These are phyloP conservation scores for Ectropis crepuscularia DNA, from an alignment of 2,888 invertebrate species.

Conservation along the genomic window DNA sequence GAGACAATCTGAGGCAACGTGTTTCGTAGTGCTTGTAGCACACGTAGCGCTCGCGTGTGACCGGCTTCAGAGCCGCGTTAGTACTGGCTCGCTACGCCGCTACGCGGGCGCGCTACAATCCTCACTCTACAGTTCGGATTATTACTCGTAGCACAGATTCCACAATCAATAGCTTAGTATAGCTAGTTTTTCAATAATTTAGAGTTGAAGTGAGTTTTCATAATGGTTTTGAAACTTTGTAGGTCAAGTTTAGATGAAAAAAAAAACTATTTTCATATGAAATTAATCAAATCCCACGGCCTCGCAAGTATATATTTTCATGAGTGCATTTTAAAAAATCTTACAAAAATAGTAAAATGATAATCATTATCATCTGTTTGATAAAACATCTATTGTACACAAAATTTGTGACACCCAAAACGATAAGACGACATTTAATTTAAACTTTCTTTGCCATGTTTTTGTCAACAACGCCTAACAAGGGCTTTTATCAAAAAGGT, in stretches of 20 bases:
- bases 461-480: constrained; percentile 18
- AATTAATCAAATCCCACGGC: too few species aligned
- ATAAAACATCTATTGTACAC: neutral
- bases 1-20: constrained; percentile 31
- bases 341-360: too few species aligned
- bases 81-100: constrained; percentile 73
- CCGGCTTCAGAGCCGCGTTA: constrained; percentile 27
- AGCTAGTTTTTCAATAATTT: constrained; percentile 35
- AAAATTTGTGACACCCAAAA: constrained; percentile 3
- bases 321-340: too few species aligned
- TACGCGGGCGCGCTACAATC: constrained; percentile 73
- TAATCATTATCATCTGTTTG: too few species aligned
- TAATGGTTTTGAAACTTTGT: neutral
- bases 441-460: constrained; percentile 22
- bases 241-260: neutral
- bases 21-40: constrained; percentile 38
- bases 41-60: constrained; percentile 46
- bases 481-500: constrained; percentile 22
- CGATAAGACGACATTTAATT: constrained; percentile 10
- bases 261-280: neutral
- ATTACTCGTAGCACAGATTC: constrained; percentile 77
- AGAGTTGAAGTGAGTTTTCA: constrained; percentile 12
- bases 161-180: constrained; percentile 72
- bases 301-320: too few species aligned
- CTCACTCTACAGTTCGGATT: constrained; percentile 71